Conservation (phyloP, 2,113 vertebrate species). For the Tapirus terrestris region DNA sequence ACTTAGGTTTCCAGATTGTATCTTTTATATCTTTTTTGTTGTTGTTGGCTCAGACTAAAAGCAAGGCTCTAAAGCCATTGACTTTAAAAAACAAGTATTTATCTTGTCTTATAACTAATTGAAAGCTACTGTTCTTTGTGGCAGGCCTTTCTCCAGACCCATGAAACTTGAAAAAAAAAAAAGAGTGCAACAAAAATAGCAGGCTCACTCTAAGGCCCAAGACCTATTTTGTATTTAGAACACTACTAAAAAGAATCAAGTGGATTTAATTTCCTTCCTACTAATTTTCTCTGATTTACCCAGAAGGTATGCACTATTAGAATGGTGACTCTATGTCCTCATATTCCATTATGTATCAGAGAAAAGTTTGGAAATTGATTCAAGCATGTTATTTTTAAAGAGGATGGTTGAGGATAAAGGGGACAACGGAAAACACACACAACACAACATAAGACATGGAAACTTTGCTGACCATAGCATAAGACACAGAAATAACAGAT, state of each 20-base stretch:
- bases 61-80: background rate
- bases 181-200: background rate
- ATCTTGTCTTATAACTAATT: background rate
- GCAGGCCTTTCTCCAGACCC: background rate
- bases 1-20: background rate
- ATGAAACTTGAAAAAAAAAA: background rate
- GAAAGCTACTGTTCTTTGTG: conserved; percentile 3
- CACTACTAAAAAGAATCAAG: background rate
- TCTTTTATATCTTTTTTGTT: background rate
- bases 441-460: background rate
- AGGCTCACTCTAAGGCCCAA: background rate
- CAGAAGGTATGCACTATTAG: background rate
- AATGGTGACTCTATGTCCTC: background rate
- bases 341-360: background rate
- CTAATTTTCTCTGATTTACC: background rate
- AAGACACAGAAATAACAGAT: background rate
- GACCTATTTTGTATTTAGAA: background rate
- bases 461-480: background rate
- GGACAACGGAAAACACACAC: background rate
- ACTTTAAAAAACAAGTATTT: background rate
- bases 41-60: background rate
- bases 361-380: background rate
- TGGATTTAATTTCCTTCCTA: background rate
- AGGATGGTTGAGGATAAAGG: background rate
- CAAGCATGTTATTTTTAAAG: background rate